phyloP scores from a whole-genome alignment of 23 tunicate genomes.

The Styela clava region DNA sequence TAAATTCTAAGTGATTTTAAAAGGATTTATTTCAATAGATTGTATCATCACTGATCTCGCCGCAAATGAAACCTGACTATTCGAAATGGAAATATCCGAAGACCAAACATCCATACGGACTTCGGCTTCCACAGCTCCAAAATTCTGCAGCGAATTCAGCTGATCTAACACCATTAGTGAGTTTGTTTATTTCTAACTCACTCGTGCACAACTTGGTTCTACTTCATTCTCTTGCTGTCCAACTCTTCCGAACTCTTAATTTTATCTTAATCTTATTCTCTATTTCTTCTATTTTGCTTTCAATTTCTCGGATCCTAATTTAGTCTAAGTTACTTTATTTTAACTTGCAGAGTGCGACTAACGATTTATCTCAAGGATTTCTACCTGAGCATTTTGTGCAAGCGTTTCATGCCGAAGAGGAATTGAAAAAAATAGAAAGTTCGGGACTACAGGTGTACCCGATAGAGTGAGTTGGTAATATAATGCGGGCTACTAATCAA shows the following conservation, averaged over 20 bases:
- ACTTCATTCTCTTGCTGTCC: background rate
- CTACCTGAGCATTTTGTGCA: constrained; percentile 6
- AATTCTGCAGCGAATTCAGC: background rate
- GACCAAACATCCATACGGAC: background rate
- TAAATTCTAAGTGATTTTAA: too few relatives aligned
- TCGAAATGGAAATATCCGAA: constrained; percentile 45
- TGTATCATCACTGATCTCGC: background rate
- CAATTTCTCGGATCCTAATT: too few relatives aligned
- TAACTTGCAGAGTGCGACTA: background rate
- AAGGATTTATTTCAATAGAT: constrained; percentile 11
- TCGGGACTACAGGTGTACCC: constrained; percentile 20
- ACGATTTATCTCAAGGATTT: background rate
- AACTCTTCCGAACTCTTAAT: too few relatives aligned
- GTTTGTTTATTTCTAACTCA: too few relatives aligned
- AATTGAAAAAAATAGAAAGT: background rate
- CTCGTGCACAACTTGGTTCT: background rate
- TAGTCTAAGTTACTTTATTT: too few relatives aligned
- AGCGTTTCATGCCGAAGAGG: background rate
- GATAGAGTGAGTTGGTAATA: constrained; percentile 13
- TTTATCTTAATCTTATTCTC: too few relatives aligned
- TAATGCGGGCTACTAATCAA: too few relatives aligned
- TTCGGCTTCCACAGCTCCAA: background rate
- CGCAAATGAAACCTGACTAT: constrained; percentile 57
- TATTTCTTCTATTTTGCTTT: too few relatives aligned
- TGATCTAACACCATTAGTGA: background rate